Conservation (phyloP, 1,140 invertebrate species). For the Pogonognathellus flavescens region DNA sequence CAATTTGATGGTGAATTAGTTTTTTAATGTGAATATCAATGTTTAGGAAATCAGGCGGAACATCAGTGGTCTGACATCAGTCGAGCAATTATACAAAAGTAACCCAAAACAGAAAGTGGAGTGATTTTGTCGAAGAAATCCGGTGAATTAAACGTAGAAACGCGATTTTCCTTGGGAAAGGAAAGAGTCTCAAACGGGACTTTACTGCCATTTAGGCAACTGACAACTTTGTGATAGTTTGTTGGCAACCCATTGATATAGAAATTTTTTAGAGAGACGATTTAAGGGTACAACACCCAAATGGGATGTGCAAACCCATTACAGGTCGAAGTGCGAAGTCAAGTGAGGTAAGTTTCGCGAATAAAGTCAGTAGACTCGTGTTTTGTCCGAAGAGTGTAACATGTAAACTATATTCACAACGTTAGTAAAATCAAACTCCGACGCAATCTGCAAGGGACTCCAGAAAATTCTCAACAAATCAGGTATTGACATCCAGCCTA, state of each 20-base stretch:
- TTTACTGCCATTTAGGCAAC: neutral
- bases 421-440: constrained; percentile 6
- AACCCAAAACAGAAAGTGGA: constrained; percentile 26
- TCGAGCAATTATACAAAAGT: neutral
- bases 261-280: too few relatives aligned
- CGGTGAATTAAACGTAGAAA: neutral
- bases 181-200: neutral
- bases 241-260: neutral
- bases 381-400: neutral
- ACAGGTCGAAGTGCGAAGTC: neutral
- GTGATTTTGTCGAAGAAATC: neutral
- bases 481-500: neutral
- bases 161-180: neutral
- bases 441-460: constrained; percentile 1
- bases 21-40: too few relatives aligned
- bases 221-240: neutral
- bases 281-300: neutral
- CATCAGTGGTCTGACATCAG: neutral
- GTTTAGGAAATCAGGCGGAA: neutral
- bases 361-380: neutral
- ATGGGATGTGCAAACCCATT: neutral
- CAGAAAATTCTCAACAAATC: neutral
- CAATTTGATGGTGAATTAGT: neutral
- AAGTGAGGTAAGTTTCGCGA: too few relatives aligned
- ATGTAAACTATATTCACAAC: neutral